Evolutionary conservation across 2,888 invertebrate genomes (phyloP).

Genomic region (Acronicta leporina): DNA sequence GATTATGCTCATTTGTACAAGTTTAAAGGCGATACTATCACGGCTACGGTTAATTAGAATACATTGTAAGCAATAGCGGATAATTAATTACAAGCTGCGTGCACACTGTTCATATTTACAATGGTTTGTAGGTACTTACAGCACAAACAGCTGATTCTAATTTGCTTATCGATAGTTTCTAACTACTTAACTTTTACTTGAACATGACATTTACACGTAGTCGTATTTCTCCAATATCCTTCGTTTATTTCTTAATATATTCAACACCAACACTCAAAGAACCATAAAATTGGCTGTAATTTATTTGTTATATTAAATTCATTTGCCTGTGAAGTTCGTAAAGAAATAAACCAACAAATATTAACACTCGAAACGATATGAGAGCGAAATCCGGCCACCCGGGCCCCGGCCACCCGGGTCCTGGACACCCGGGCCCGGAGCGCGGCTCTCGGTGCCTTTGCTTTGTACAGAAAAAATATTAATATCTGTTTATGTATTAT

Average conservation of each 20-base stretch:
- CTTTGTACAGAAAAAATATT: constrained; percentile 17
- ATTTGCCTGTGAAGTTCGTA: constrained; percentile 50
- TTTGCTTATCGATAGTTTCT: constrained; percentile 38
- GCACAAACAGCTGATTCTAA: constrained; percentile 40
- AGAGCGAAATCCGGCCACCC: constrained; percentile 60
- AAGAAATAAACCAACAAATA: constrained; percentile 66
- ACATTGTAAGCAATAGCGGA: constrained; percentile 25
- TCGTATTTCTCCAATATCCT: background rate
- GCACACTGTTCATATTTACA: constrained; percentile 21
- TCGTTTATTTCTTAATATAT: constrained; percentile 7
- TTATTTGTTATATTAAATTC: constrained; percentile 41
- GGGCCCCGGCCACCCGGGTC: constrained; percentile 11
- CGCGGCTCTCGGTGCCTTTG: constrained; percentile 5
- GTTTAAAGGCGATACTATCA: constrained; percentile 15
- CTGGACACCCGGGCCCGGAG: background rate
- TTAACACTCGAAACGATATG: constrained; percentile 67
- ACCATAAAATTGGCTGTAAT: constrained; percentile 10
- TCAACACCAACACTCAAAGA: background rate
- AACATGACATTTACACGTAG: constrained; percentile 23
- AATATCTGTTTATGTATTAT: constrained; percentile 21
- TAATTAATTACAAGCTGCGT: constrained; percentile 32
- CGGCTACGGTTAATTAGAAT: constrained; percentile 34
- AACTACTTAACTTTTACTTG: constrained; percentile 11
- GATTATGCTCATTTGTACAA: constrained; percentile 33
- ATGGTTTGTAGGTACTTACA: constrained; percentile 13